Conservation (phyloP, 23 tunicate genomes). For the Oikopleura vanhoeffeni region DNA sequence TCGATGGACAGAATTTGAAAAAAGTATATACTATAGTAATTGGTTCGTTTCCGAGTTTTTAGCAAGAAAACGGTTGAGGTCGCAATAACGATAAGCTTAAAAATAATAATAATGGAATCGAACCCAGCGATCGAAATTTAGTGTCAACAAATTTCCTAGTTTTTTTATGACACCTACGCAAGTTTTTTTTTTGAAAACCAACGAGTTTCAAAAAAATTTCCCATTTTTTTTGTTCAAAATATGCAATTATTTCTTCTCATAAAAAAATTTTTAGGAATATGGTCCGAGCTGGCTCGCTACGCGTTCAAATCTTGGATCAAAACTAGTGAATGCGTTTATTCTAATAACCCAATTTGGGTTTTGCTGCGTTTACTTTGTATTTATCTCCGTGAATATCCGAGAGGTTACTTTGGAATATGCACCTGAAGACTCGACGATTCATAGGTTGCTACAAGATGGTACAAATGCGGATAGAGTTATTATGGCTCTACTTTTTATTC, state of each 20-base stretch:
- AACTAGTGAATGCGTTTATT: constrained; percentile 34
- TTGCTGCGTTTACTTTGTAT: constrained; percentile 83
- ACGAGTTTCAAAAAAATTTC: too few relatives aligned
- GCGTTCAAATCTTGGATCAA: neutral
- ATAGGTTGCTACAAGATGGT: neutral
- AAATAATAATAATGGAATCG: too few relatives aligned
- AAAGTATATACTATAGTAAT: too few relatives aligned
- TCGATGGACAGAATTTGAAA: too few relatives aligned
- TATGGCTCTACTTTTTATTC: neutral
- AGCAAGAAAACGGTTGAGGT: too few relatives aligned
- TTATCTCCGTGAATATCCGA: constrained; percentile 61
- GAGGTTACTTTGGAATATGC: constrained; percentile 23
- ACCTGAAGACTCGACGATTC: neutral
- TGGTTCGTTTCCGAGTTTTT: too few relatives aligned
- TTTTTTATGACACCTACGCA: too few relatives aligned
- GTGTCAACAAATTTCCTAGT: too few relatives aligned
- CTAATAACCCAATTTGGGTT: constrained; percentile 86
- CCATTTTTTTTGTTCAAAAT: too few relatives aligned
- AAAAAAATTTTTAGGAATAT: constrained; percentile 15
- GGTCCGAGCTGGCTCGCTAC: constrained; percentile 15
- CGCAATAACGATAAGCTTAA: too few relatives aligned
- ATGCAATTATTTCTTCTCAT: neutral
- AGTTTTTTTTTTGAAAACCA: too few relatives aligned
- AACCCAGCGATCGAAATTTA: too few relatives aligned
- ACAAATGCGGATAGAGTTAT: neutral